A percentile compares a stretch with the other conserved stretches of the same genome.
Evolutionary conservation across 2,888 invertebrate species (phyloP).

Genomic region (Unio delphinus): DNA sequence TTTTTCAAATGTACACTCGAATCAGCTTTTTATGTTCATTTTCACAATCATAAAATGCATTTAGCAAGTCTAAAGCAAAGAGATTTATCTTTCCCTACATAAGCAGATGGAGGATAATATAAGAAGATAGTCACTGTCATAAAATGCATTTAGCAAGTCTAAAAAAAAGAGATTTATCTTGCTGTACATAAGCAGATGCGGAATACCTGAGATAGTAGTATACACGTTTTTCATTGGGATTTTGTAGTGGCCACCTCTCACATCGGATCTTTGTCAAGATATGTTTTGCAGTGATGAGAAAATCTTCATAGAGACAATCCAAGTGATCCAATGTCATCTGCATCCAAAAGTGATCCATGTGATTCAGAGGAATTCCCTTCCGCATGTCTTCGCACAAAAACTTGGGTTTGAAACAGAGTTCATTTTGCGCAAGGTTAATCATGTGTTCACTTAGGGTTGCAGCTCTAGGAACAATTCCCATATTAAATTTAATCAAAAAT

Average conservation of each 20-base stretch:
- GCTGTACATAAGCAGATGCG: too few species aligned
- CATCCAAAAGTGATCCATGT: slow-evolving; percentile 1
- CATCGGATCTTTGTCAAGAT: neutral
- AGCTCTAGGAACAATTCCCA: slow-evolving; percentile 1
- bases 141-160: too few species aligned
- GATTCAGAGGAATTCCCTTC: slow-evolving; percentile 3
- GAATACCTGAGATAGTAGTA: too few species aligned
- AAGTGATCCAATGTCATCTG: slow-evolving; percentile 6
- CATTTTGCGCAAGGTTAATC: slow-evolving; percentile 5
- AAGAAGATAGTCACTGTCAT: too few species aligned
- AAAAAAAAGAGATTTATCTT: too few species aligned
- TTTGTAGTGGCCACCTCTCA: neutral
- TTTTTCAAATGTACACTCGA: too few species aligned
- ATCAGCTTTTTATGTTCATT: too few species aligned
- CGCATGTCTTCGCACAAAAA: slow-evolving; percentile 2
- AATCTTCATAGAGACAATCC: slow-evolving; percentile 1
- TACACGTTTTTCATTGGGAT: too few species aligned
- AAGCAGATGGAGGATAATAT: too few species aligned
- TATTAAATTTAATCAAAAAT: slow-evolving; percentile 4
- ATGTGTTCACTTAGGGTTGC: neutral
- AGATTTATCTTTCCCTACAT: too few species aligned
- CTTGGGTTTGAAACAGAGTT: slow-evolving; percentile 4
- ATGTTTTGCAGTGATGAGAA: slow-evolving; percentile 1
- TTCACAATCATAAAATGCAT: too few species aligned
- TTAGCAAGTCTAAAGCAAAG: too few species aligned